Evolutionary conservation across 2,888 invertebrate species (phyloP).

Genomic region (Sympetrum striolatum): DNA sequence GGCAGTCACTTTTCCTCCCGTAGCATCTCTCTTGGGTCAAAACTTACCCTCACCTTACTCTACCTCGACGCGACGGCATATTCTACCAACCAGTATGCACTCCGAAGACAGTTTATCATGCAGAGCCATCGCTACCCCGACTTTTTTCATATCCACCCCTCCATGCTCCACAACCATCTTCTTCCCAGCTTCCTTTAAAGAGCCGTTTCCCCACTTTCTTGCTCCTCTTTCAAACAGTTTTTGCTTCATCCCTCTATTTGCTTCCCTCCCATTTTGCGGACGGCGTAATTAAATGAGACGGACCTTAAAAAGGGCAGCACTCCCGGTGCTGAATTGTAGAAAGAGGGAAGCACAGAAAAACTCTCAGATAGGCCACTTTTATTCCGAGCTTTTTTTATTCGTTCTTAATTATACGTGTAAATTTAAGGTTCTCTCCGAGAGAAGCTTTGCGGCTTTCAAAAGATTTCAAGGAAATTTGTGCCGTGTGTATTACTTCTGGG

Average conservation of each 20-base stretch:
- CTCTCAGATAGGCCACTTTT: background rate
- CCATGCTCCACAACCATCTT: background rate
- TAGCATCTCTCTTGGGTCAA: background rate
- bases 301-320: background rate
- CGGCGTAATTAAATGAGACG: background rate
- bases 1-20: background rate
- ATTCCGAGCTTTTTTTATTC: background rate
- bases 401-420: no score
- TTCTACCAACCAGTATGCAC: background rate
- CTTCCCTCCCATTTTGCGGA: background rate
- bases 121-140: constrained; percentile 2
- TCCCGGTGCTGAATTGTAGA: background rate
- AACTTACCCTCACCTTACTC: background rate
- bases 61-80: background rate
- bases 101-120: background rate
- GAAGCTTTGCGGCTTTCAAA: no score
- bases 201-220: background rate
- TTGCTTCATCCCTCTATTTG: background rate
- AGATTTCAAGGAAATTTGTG: no score
- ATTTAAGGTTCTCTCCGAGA: no score
- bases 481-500: no score
- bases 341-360: background rate
- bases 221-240: background rate
- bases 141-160: background rate
- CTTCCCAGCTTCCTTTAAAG: no score